A percentile compares a stretch with the other conserved stretches of the same genome.
Conservation (phyloP, 2,888 invertebrate species). For the Tetramorium bicarinatum region DNA sequence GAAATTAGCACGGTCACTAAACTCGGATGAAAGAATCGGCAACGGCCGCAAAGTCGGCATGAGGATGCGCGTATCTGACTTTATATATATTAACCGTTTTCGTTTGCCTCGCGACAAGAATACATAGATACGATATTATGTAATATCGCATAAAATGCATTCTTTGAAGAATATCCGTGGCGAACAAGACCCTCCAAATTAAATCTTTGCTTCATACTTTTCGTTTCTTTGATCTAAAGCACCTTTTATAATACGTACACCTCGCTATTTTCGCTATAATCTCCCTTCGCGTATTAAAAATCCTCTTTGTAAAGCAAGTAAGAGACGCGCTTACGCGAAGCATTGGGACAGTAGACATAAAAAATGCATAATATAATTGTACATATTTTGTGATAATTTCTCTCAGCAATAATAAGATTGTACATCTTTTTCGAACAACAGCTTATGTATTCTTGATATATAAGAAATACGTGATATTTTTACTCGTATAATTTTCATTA, state of each 20-base stretch:
- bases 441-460: background rate
- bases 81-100: conserved; percentile 13
- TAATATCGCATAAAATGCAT: background rate
- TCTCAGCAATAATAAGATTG: background rate
- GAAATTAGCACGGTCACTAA: background rate
- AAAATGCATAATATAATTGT: background rate
- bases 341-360: too few species aligned
- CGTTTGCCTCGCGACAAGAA: background rate
- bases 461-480: background rate
- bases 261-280: conserved; percentile 3
- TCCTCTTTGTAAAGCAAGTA: background rate
- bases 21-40: conserved; percentile 9
- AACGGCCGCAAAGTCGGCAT: background rate
- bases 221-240: background rate
- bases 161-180: conserved; percentile 24
- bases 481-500: background rate
- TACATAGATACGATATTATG: background rate
- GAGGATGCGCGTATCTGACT: background rate
- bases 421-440: background rate
- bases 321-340: background rate
- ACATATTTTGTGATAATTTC: background rate
- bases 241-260: conserved; percentile 26
- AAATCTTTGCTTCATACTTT: conserved; percentile 24
- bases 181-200: conserved; percentile 20
- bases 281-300: background rate